Base-by-base conservation (phyloP, 1,140 invertebrate genomes). In the Drosophila oshimai region DNA sequence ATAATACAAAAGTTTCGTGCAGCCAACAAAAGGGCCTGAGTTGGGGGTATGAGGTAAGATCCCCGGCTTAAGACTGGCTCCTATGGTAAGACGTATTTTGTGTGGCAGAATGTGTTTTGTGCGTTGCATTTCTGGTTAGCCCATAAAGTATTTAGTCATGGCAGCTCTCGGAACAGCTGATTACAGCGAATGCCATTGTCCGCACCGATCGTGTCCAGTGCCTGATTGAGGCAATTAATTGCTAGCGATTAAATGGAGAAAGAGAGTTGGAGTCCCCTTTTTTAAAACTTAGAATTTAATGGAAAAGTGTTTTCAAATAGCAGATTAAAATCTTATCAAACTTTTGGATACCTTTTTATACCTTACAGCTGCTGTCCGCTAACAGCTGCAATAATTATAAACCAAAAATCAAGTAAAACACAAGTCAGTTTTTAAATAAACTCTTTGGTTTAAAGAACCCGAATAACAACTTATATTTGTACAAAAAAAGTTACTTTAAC, bases 221-320 rank as follows among this genome's bases (percentile, higher is more conserved):
- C 50, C 64, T 75, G 80, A 84, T 84, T 86, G 73, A 55, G 80
- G 75, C 80, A 84, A 80, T 86, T 84, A 84, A 86, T 86, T 67
- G 74, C 51, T 41, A 33, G 31, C 39, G 62, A 78, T 74, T 44
- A 76, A 61, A 72, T 62, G 36, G 61, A 53, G 15, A 29, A 22
- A 45, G 18, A 50, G 41, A 36, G 15, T 26, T 45, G 31, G 31
- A 33, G 49, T 33, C 22, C 26, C 34, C 53, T 34, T 12, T 9
- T 33, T 17, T 12, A 6, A 3, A 31, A 1, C 33, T 2, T 29
- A 7, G 7, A 12, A 41, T 15, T 57, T 57, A 50, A 60, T 60
- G 55, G 36, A 36, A 55, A 61, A 57, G 50, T 61, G 50, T 57
- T 55, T 55, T 55, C 13, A 24, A 60, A 53, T 55, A 41, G 26